Evolutionary conservation across 2,797 vertebrate genomes (phyloP), one percentile per base, ranked within the genome.

Genomic region (Bovichtus variegatus): DNA sequence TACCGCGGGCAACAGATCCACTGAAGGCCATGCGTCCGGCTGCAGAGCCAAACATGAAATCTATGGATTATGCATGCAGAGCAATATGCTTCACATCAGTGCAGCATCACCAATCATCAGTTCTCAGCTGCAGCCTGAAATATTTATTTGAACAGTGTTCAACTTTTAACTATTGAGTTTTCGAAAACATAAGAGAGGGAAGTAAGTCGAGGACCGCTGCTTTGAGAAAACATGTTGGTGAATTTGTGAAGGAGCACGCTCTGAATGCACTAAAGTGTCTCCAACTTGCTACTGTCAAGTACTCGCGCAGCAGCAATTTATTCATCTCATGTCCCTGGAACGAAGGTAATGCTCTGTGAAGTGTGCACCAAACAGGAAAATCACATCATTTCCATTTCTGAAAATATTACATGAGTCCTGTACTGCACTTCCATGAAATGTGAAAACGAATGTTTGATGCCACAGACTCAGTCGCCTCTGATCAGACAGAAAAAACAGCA

Each of bases 321-420:
- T 63, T 67, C 40, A 43, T 76, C 46, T 73, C 60, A 40, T 51
- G 55, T 75, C 11, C 36, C 11, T 23, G 29, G 23, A 76, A 53
- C 47, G 60, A 76, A 69, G 58, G 12, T 69, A 74, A 76, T 49
- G 21, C 31, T 73, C 31, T 72, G 67, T 65, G 54, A 81, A 71
- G 62, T 43, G 60, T 38, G 44, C 59, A 31, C 4, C 25, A 29
- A 61, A 58, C 47, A 43, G n/a, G 16, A 46, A 69, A 51, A 27
- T 43, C 19, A 41, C 49, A 27, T 23, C 36, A 6, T 71, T 70
- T 69, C 2, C 12, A 18, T 76, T 61, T 61, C 43, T 57, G n/a
- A 8, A 27, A 29, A 72, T 58, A 51, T 25, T 3, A 19, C 38
- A 41, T 43, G 50, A 44, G 25, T 36, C 15, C 25, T 34, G n/a